A percentile compares a stretch with the other conserved stretches of the same genome.
These are phyloP conservation scores for Poeciliopsis prolifica DNA, from an alignment of 2,113 vertebrate species.

Conservation along the genomic window DNA sequence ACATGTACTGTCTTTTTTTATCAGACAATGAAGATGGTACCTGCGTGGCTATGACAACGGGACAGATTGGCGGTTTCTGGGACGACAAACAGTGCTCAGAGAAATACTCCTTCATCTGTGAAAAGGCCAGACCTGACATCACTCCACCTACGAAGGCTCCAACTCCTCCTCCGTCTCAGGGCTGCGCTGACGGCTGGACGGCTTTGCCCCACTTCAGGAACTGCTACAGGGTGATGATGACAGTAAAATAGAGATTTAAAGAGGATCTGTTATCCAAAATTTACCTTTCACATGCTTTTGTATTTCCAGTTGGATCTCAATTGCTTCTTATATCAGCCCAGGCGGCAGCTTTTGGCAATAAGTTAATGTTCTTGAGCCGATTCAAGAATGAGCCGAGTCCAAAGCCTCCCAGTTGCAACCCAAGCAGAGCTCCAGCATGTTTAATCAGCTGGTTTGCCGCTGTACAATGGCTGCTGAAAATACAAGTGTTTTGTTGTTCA, in stretches of 20 bases:
- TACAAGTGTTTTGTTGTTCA: too few species aligned
- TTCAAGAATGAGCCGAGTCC: too few species aligned
- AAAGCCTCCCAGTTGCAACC: too few species aligned
- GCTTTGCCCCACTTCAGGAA: conserved; percentile 66
- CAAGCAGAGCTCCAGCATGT: too few species aligned
- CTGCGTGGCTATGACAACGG: conserved; percentile 80
- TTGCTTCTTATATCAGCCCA: too few species aligned
- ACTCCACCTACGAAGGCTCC: conserved; percentile 74
- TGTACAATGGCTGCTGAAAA: too few species aligned
- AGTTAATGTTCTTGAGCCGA: too few species aligned
- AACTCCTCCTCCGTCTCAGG: conserved; percentile 62
- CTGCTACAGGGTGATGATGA: conserved; percentile 72
- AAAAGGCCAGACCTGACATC: conserved; percentile 75
- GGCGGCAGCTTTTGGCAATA: too few species aligned
- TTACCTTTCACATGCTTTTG: too few species aligned
- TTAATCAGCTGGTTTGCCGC: too few species aligned
- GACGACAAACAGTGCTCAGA: conserved; percentile 72
- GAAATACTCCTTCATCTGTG: conserved; percentile 73
- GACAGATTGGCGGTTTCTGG: conserved; percentile 78
- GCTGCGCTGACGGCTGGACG: conserved; percentile 66
- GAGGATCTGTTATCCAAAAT: too few species aligned
- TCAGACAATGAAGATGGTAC: conserved; percentile 73
- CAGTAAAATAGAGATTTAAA: not conserved
- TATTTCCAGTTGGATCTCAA: too few species aligned
- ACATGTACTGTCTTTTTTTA: not conserved